Percentiles rank a stretch among this genome's conserved stretches.
phyloP scores from a whole-genome alignment of 2,113 vertebrate species.

The Fregetta grallaria region DNA sequence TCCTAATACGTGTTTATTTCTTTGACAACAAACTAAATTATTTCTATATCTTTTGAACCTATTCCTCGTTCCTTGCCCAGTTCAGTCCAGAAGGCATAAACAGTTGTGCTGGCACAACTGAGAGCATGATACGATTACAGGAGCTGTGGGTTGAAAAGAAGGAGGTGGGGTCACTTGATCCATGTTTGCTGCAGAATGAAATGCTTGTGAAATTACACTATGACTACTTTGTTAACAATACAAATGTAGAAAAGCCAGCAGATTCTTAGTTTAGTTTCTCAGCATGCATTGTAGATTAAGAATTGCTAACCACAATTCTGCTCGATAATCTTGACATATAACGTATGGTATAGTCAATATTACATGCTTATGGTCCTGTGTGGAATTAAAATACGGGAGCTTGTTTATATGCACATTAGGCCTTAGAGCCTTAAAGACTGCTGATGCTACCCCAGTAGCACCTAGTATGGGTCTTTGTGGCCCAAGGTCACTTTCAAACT shows the following conservation, averaged over 20 bases:
- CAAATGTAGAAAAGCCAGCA: neutral
- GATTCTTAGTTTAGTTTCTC: neutral
- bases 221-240: neutral
- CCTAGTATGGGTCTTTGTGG: neutral
- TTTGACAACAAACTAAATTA: neutral
- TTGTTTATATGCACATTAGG: neutral
- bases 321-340: neutral
- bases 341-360: neutral
- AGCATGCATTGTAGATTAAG: neutral
- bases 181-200: neutral
- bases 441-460: neutral
- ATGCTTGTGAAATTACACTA: neutral
- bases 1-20: neutral
- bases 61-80: neutral
- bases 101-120: neutral
- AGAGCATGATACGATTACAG: neutral
- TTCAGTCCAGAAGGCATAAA: neutral
- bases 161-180: neutral
- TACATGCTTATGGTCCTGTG: neutral
- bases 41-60: neutral
- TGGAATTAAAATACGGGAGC: neutral
- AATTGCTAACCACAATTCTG: neutral
- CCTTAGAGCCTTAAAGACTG: neutral
- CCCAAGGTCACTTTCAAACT: neutral
- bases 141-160: neutral